Evolutionary conservation across 2,888 invertebrate species (phyloP).

Genomic region (Platerodrilus igneus): DNA sequence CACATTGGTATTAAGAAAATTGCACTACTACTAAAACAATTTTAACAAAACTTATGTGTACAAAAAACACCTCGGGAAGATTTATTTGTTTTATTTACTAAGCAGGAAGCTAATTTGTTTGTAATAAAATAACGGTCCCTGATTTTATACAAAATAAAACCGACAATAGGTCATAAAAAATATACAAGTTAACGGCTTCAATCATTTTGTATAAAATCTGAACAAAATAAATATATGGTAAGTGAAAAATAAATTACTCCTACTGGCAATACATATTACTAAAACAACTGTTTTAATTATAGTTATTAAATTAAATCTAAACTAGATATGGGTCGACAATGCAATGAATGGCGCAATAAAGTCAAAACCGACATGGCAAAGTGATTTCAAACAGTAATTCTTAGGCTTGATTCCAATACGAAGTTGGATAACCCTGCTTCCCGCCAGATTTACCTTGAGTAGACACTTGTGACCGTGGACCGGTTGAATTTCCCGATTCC

Average conservation of each 20-base stretch:
- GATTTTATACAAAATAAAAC: conserved; percentile 30
- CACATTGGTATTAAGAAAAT: conserved; percentile 8
- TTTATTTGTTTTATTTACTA: conserved; percentile 6
- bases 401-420: conserved; percentile 63
- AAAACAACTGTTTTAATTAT: no score
- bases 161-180: conserved; percentile 27
- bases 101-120: conserved; percentile 11
- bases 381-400: conserved; percentile 19
- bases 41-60: conserved; percentile 3
- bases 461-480: conserved; percentile 51
- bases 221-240: conserved; percentile 27
- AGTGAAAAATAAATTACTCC: conserved; percentile 30
- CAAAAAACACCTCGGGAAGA: conserved; percentile 5
- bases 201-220: conserved; percentile 29
- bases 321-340: no score
- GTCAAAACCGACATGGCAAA: no score
- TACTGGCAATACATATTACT: conserved; percentile 25
- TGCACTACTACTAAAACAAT: background rate
- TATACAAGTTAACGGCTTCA: conserved; percentile 21
- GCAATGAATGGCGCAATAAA: no score
- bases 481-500: conserved; percentile 56
- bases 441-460: conserved; percentile 55
- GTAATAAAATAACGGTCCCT: conserved; percentile 18
- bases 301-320: no score
- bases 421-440: conserved; percentile 60